Evolutionary conservation across 64 coral and sea anemone species (phyloP).

Genomic region (Porites lutea): DNA sequence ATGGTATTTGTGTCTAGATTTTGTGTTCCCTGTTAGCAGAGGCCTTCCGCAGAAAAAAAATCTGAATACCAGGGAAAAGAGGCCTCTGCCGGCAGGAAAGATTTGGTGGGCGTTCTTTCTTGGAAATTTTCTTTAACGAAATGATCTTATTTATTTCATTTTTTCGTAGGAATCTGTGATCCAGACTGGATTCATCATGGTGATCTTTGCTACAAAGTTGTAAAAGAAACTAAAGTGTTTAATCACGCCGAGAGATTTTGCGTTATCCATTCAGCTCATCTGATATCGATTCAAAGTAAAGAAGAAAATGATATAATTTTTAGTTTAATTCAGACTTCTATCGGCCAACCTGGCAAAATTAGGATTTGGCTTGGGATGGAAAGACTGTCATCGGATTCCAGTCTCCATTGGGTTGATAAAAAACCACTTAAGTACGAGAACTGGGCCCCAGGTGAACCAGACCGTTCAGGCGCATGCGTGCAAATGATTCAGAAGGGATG

Average conservation of each 20-base stretch:
- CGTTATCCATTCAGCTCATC: slow-evolving; percentile 20
- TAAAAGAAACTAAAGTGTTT: slow-evolving; percentile 41
- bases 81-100: too few relatives aligned
- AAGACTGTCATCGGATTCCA: slow-evolving; percentile 33
- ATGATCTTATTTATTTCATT: not conserved
- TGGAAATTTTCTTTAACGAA: not conserved
- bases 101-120: not conserved
- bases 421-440: slow-evolving; percentile 63
- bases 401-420: slow-evolving; percentile 78
- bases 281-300: slow-evolving; percentile 56
- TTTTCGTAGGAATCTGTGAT: slow-evolving; percentile 54
- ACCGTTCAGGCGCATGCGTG: slow-evolving; percentile 88
- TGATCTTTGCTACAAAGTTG: slow-evolving; percentile 30
- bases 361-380: slow-evolving; percentile 73
- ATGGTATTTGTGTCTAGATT: too few relatives aligned
- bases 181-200: slow-evolving; percentile 40
- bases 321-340: slow-evolving; percentile 23
- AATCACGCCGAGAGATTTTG: slow-evolving; percentile 64
- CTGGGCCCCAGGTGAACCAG: slow-evolving; percentile 82
- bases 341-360: slow-evolving; percentile 26
- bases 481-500: slow-evolving; percentile 82
- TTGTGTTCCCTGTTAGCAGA: too few relatives aligned
- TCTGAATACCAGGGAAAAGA: too few relatives aligned
- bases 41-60: too few relatives aligned
- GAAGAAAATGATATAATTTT: slow-evolving; percentile 55